A percentile compares a stretch with the other conserved stretches of the same genome.
phyloP scores from a whole-genome alignment of 2,797 vertebrate genomes.

The Antennarius maculatus region DNA sequence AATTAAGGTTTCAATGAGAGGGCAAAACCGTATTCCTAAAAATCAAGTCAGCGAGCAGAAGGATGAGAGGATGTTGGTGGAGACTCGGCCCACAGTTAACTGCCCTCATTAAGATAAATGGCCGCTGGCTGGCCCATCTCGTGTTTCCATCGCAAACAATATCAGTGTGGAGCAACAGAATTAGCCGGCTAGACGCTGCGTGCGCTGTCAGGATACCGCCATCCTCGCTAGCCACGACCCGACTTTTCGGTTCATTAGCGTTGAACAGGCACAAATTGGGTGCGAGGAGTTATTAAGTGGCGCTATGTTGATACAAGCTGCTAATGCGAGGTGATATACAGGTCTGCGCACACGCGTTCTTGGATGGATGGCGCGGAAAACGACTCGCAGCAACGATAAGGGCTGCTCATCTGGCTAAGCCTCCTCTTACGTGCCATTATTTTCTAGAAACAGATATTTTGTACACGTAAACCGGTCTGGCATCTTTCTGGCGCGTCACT shows the following conservation, averaged over 20 bases:
- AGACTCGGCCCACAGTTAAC: conserved; percentile 66
- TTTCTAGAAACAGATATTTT: conserved; percentile 19
- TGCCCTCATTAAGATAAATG: conserved; percentile 76
- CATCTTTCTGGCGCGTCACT: conserved; percentile 17
- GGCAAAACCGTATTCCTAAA: conserved; percentile 66
- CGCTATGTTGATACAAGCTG: conserved; percentile 35
- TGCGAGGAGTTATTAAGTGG: conserved; percentile 56
- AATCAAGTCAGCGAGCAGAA: conserved; percentile 58
- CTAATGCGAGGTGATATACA: conserved; percentile 40
- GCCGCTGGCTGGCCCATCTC: conserved; percentile 59
- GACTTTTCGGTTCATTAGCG: conserved; percentile 59
- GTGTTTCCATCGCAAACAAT: conserved; percentile 65
- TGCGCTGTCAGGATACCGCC: conserved; percentile 38
- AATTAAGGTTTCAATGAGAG: conserved; percentile 79
- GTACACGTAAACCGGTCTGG: conserved; percentile 1
- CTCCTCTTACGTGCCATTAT: conserved; percentile 13
- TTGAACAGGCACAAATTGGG: conserved; percentile 41
- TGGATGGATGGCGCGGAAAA: conserved; percentile 20
- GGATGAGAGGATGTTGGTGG: conserved; percentile 52
- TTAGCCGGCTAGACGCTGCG: conserved; percentile 41
- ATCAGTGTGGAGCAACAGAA: conserved; percentile 54
- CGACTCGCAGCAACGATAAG: conserved; percentile 29
- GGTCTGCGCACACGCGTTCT: conserved; percentile 15
- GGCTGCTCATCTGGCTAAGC: conserved; percentile 43
- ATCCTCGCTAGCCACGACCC: conserved; percentile 40